These are phyloP conservation scores for Petrolisthes manimaculis DNA, from an alignment of 2,888 invertebrate species.

Conservation along the genomic window DNA sequence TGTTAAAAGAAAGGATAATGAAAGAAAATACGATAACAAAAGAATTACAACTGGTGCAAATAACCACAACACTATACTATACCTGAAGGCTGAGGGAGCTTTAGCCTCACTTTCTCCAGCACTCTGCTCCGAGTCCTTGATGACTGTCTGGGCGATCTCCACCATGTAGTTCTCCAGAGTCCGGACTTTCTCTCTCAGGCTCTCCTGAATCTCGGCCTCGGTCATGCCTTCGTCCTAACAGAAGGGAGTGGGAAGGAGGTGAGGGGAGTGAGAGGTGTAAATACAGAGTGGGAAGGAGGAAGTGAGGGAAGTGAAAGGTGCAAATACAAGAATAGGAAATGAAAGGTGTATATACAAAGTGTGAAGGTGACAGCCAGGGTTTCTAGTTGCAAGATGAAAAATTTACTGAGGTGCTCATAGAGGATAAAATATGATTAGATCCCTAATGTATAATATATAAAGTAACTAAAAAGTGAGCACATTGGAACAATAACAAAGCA, in stretches of 20 bases:
- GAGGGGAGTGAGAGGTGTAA: not conserved
- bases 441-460: too few species aligned
- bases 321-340: not conserved
- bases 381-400: not conserved
- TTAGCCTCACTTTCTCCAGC: slow-evolving; percentile 45
- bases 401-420: too few species aligned
- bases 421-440: too few species aligned
- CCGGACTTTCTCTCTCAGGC: slow-evolving; percentile 64
- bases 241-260: not conserved
- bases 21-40: not conserved
- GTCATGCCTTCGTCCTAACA: slow-evolving; percentile 64
- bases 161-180: slow-evolving; percentile 64
- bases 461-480: too few species aligned
- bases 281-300: not conserved
- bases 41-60: not conserved
- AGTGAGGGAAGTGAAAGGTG: not conserved
- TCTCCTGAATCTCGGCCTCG: slow-evolving; percentile 65
- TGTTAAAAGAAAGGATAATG: not conserved
- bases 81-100: slow-evolving; percentile 60
- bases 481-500: too few species aligned
- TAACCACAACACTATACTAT: not conserved
- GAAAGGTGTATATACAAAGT: not conserved
- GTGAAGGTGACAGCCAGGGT: not conserved
- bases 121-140: slow-evolving; percentile 63
- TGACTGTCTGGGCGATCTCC: slow-evolving; percentile 64